Evolutionary conservation across 1,140 invertebrate genomes (phyloP).

Genomic region (Proales similis): DNA sequence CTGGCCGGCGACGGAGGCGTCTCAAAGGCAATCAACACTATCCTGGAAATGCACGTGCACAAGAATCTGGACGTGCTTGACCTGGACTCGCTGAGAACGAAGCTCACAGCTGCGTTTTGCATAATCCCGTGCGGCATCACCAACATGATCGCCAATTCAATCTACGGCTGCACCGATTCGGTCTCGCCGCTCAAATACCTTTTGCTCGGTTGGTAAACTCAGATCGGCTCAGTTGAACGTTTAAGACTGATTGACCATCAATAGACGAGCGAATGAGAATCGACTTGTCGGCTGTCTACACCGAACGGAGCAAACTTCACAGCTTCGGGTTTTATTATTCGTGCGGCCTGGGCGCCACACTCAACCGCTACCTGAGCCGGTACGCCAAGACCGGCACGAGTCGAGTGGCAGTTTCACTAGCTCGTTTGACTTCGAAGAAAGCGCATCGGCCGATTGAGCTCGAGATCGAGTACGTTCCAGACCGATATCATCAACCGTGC

Average conservation of each 20-base stretch:
- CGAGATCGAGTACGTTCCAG: slow-evolving; percentile 17
- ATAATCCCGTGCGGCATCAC: slow-evolving; percentile 41
- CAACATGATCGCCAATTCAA: slow-evolving; percentile 45
- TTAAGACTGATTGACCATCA: too few relatives aligned
- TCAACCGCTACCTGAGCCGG: slow-evolving; percentile 13
- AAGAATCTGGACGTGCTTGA: background rate
- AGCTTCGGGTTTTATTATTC: slow-evolving; percentile 26
- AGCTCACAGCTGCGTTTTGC: slow-evolving; percentile 3
- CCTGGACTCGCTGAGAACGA: background rate
- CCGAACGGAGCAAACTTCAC: slow-evolving; percentile 4
- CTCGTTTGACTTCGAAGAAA: slow-evolving; percentile 7
- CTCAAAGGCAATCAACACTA: slow-evolving; percentile 6
- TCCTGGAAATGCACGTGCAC: slow-evolving; percentile 6
- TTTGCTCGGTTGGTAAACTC: slow-evolving; percentile 42
- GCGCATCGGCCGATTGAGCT: slow-evolving; percentile 15
- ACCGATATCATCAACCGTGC: slow-evolving; percentile 2
- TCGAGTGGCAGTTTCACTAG: background rate
- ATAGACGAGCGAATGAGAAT: slow-evolving; percentile 10
- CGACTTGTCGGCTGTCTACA: slow-evolving; percentile 11
- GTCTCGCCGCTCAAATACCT: slow-evolving; percentile 44
- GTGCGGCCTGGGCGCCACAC: slow-evolving; percentile 11
- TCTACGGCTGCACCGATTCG: slow-evolving; percentile 44
- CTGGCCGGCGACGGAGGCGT: slow-evolving; percentile 22
- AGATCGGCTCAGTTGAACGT: too few relatives aligned
- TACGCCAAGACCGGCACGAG: slow-evolving; percentile 10